Conservation (phyloP, 1,140 invertebrate species). For the Heliconius melpomene region DNA sequence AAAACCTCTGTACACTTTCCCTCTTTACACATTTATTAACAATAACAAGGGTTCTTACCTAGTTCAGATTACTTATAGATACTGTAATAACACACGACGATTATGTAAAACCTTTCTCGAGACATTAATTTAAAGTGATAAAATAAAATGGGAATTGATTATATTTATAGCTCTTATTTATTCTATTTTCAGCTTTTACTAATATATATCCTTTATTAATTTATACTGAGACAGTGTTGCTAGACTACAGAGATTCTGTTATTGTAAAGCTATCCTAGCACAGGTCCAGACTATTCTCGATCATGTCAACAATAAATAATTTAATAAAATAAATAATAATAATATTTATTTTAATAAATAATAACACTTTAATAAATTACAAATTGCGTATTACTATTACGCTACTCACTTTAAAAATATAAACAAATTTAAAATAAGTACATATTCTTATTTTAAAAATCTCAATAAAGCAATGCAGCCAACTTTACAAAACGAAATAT, state of each 20-base stretch:
- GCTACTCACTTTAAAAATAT: background rate
- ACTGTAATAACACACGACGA: background rate
- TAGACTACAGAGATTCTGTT: too few species aligned
- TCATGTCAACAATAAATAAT: too few species aligned
- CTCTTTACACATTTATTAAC: background rate
- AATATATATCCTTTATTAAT: too few species aligned
- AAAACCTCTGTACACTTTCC: background rate
- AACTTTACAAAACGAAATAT: constrained; percentile 2
- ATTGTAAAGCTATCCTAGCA: too few species aligned
- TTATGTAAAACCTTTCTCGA: background rate
- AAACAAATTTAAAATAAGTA: background rate
- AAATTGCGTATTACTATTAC: too few species aligned
- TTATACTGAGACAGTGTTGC: background rate
- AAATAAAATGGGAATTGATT: background rate
- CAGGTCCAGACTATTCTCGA: too few species aligned
- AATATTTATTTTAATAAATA: too few species aligned
- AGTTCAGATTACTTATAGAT: background rate
- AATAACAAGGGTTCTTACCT: background rate
- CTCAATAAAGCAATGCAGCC: background rate
- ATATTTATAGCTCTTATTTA: background rate
- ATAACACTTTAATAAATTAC: too few species aligned
- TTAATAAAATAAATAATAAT: too few species aligned
- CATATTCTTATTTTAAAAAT: too few species aligned
- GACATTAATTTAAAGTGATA: background rate
- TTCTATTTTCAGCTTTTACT: background rate